Percentiles rank a stretch among this genome's conserved stretches.
phyloP scores from a whole-genome alignment of 30 jellyfish, hydroid and myxozoan species.

The Aurelia aurita region DNA sequence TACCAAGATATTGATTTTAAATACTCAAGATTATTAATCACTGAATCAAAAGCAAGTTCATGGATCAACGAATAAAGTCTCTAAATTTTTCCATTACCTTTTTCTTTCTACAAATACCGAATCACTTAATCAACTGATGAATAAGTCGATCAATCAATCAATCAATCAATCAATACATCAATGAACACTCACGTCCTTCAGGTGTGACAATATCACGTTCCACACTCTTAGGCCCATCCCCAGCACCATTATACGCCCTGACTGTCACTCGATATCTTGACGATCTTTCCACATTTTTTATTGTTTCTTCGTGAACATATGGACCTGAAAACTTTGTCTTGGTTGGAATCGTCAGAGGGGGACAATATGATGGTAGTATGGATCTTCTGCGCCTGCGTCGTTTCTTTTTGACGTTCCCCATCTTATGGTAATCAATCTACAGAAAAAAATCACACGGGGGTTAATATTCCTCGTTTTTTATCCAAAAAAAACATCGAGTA shows the following conservation, averaged over 20 bases:
- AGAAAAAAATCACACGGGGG: background rate
- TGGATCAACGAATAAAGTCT: too few species aligned
- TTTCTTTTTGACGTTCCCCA: conserved; percentile 33
- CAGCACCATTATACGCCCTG: conserved; percentile 86
- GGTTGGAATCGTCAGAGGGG: background rate
- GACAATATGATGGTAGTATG: conserved; percentile 10
- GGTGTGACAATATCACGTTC: conserved; percentile 64
- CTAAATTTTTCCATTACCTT: too few species aligned
- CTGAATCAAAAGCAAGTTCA: too few species aligned
- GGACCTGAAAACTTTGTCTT: conserved; percentile 65
- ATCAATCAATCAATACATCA: too few species aligned
- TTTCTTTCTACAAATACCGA: too few species aligned
- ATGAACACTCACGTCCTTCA: conserved; percentile 76
- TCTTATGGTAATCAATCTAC: conserved; percentile 48
- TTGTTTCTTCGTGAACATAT: conserved; percentile 59
- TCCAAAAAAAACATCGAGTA: background rate
- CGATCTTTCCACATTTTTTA: conserved; percentile 62
- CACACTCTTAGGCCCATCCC: conserved; percentile 90
- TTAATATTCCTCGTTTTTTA: background rate
- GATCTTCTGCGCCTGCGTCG: conserved; percentile 44
- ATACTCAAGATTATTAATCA: too few species aligned
- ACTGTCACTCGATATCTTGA: conserved; percentile 72
- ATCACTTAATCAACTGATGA: too few species aligned
- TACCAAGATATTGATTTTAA: too few species aligned
- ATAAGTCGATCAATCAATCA: too few species aligned